phyloP scores from a whole-genome alignment of 2,888 invertebrate species.

The Tribolium freemani region DNA sequence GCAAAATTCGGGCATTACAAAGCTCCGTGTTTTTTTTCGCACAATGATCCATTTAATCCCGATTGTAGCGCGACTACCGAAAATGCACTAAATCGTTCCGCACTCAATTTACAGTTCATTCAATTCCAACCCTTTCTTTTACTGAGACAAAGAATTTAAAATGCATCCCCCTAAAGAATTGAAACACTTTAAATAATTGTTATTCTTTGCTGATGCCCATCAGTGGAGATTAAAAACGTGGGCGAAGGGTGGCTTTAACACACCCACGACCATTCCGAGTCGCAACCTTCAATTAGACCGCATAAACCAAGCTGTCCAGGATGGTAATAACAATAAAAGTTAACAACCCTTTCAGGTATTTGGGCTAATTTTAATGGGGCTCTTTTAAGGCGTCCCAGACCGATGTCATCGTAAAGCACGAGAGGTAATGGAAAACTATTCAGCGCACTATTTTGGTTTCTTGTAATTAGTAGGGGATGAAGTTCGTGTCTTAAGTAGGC shows the following conservation, averaged over 20 bases:
- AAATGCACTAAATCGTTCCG: conserved; percentile 47
- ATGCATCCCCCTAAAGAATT: conserved; percentile 60
- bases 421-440: conserved; percentile 30
- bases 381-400: conserved; percentile 38
- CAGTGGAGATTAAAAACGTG: conserved; percentile 23
- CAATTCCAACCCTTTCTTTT: conserved; percentile 62
- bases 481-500: conserved; percentile 18
- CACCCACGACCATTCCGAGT: conserved; percentile 2
- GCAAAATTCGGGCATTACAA: conserved; percentile 21
- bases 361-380: conserved; percentile 49
- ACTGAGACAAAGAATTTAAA: conserved; percentile 60
- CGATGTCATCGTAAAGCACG: conserved; percentile 49
- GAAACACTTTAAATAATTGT: conserved; percentile 66
- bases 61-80: conserved; percentile 47
- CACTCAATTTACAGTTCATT: conserved; percentile 61
- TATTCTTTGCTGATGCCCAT: conserved; percentile 40
- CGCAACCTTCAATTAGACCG: conserved; percentile 37
- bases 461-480: conserved; percentile 27
- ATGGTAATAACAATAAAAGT: conserved; percentile 52
- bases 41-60: conserved; percentile 48
- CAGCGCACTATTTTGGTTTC: conserved; percentile 40
- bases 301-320: conserved; percentile 35
- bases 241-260: background rate
- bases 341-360: conserved; percentile 51
- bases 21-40: conserved; percentile 18